Base-by-base conservation (phyloP, 2,113 vertebrate genomes). In the Cephalopterus ornatus region DNA sequence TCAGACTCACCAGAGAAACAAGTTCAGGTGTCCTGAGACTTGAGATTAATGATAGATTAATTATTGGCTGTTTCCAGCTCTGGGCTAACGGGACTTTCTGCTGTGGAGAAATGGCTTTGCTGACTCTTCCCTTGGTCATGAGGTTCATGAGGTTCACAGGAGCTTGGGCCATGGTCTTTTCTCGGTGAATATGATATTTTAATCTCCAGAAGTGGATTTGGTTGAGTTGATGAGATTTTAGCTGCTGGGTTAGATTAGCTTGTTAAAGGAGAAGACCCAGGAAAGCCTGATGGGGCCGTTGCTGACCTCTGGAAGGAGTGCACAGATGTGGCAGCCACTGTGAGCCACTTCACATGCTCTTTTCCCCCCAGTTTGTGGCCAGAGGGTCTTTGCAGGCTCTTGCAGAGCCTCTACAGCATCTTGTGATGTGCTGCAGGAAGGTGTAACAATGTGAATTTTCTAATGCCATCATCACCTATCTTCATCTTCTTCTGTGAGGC, bases 61-160 rank as follows among this genome's bases (percentile, higher is more conserved):
- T 70, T 62, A 49, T 23, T 32, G 30, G 9, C 47, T 71, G 8
- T 33, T 70, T 62, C 37, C 58, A 83, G 44, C 62, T 62, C 62
- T 35, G 52, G 41, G 37, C 9, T 88, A 46, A 27, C 0, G 7
- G 59, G 49, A 44, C 7, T 84, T 63, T 59, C 32, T 33, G 44
- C 20, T 0, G 0, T 8, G 33, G 9, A 39, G 46, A 47, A 47
- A 42, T 0, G 0, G 24, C 26, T 87, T 71, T 68, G 47, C 35
- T 81, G 70, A 63, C 21, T 52, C 80, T 77, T 84, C 35, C 23
- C 12, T 6, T 4, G 2, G 5, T 37, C 44, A n/a, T 6, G n/a
- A 50, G 14, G 28, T 6, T n/a, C 44, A 37, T 9, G n/a, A 46
- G 14, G n/a, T 12, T 81, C 41, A 35, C 0, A 0, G 42, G 63